Evolutionary conservation across 1,140 invertebrate species (phyloP).

Genomic region (Aporrectodea caliginosa): DNA sequence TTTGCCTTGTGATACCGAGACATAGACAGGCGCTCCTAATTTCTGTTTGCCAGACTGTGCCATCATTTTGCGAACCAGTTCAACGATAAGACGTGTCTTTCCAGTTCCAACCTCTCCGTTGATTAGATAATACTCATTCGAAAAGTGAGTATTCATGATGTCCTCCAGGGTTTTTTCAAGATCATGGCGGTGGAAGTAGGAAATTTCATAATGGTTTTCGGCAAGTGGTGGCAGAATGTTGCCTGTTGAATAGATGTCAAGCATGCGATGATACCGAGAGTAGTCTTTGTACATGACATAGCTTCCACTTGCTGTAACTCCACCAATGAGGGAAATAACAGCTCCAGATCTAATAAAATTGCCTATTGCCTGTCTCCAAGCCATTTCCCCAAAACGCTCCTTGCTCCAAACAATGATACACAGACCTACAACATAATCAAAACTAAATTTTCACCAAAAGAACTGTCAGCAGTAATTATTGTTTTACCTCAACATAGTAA

Average conservation of each 20-base stretch:
- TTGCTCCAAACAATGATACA: too few relatives aligned
- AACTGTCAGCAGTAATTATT: too few relatives aligned
- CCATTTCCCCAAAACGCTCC: background rate
- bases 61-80: slow-evolving; percentile 29
- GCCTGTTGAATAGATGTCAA: slow-evolving; percentile 16
- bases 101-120: slow-evolving; percentile 31
- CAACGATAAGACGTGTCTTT: slow-evolving; percentile 25
- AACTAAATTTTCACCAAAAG: too few relatives aligned
- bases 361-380: slow-evolving; percentile 14
- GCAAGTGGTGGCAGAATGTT: slow-evolving; percentile 29
- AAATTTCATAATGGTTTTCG: slow-evolving; percentile 27
- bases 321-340: slow-evolving; percentile 13
- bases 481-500: too few relatives aligned
- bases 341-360: slow-evolving; percentile 8
- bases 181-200: slow-evolving; percentile 14
- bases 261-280: slow-evolving; percentile 19
- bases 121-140: slow-evolving; percentile 31
- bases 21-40: slow-evolving; percentile 30
- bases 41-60: background rate
- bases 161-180: slow-evolving; percentile 13
- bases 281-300: slow-evolving; percentile 21
- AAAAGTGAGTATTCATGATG: slow-evolving; percentile 3
- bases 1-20: slow-evolving; percentile 23
- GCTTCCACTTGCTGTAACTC: slow-evolving; percentile 5
- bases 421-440: too few relatives aligned